Base-by-base conservation (phyloP, 2,888 invertebrate species). In the Pseudoips prasinana region DNA sequence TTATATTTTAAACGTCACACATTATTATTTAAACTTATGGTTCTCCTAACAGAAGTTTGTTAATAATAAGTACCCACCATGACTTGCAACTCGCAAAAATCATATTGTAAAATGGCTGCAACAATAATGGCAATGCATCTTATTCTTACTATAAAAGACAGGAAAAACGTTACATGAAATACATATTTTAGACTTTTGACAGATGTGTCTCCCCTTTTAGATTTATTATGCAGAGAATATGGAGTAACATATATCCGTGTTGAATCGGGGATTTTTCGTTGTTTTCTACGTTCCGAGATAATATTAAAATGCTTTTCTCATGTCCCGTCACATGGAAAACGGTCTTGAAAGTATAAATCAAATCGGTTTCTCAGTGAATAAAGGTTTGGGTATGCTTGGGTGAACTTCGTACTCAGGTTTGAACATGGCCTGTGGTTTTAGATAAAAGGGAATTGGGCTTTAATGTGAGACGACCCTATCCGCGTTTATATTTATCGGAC, bases 151-250 rank as follows among this genome's bases (percentile, higher is more conserved):
- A 52, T 53, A 58, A 62, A 52, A 58, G 60, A 62, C 65, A 60
- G 39, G 55, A 53, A 50, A 59, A 52, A 58, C 58, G 63, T 70
- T 74, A 79, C 80, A 74, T 80, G 78, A 75, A 79, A 86, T 81
- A 82, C 78, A 83, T 86, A 84, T 84, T 86, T 87, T 83, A 86
- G 71, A 81, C 70, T 85, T 87, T 81, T 86, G 87, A 86, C 86
- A 86, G 77, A 83, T 83, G 79, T 72, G 84, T 82, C 83, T 70
- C 76, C 68, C n/a, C 70, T 69, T 67, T 60, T 68, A 78, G 83
- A 87, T 87, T 87, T 87, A 87, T 87, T 65, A 70, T 64, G 40
- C 56, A 55, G 54, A 52, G 73, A 79, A 84, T 83, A 82, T 83
- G 78, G 77, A 80, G 79, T 73, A 77, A 73, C 75, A 65, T 76